These are phyloP conservation scores for Halocynthia roretzi DNA, from an alignment of 23 tunicate species.

Conservation along the genomic window DNA sequence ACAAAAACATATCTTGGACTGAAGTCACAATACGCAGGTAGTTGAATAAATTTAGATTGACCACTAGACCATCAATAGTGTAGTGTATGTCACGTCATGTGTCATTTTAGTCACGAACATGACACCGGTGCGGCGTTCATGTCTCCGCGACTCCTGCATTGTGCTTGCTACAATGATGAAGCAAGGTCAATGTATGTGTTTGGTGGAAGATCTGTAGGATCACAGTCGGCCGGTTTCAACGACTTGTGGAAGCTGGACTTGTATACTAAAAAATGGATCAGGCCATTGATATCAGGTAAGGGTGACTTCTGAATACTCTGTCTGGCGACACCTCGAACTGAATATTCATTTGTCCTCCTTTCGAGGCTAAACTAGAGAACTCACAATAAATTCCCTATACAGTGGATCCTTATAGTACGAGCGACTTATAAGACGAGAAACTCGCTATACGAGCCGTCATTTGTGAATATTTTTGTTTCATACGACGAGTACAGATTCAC, in stretches of 20 bases:
- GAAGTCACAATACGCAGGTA: background rate
- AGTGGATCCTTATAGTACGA: too few relatives aligned
- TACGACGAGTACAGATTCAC: too few relatives aligned
- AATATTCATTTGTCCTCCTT: too few relatives aligned
- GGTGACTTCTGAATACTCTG: too few relatives aligned
- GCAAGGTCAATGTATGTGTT: constrained; percentile 55
- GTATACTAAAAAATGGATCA: constrained; percentile 47
- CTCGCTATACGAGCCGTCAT: too few relatives aligned
- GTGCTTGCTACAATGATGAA: constrained; percentile 58
- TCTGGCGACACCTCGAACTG: too few relatives aligned
- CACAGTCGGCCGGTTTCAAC: constrained; percentile 52
- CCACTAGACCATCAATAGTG: background rate
- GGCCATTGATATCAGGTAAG: constrained; percentile 25
- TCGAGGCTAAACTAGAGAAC: too few relatives aligned
- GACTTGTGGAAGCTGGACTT: constrained; percentile 55
- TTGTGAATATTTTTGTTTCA: too few relatives aligned
- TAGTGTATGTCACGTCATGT: background rate
- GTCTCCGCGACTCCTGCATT: constrained; percentile 18
- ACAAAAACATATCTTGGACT: background rate
- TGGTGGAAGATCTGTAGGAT: constrained; percentile 56
- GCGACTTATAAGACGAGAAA: too few relatives aligned
- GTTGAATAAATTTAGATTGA: background rate
- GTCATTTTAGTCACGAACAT: background rate
- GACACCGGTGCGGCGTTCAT: background rate
- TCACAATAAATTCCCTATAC: too few relatives aligned